Evolutionary conservation across 2,797 vertebrate species (phyloP).

Genomic region (Micropoecilia bifurca): DNA sequence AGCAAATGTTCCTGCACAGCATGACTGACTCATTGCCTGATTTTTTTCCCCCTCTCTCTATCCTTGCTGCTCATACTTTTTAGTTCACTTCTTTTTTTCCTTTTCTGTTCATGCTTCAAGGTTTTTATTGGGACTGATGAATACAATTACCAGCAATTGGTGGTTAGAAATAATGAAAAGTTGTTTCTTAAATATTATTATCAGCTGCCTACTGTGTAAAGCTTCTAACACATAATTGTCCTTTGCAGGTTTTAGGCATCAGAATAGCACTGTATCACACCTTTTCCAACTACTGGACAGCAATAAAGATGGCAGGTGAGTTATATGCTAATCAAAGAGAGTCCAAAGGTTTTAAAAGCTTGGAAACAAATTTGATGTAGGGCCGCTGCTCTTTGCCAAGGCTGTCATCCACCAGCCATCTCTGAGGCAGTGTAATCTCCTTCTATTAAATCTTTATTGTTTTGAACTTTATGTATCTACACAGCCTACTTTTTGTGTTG

Average conservation of each 20-base stretch:
- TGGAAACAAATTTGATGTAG: neutral
- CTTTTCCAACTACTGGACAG: conserved; percentile 71
- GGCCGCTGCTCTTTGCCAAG: neutral
- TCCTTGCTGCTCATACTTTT: conserved; percentile 31
- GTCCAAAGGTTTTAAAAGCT: neutral
- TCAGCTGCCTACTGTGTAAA: neutral
- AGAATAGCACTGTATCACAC: conserved; percentile 45
- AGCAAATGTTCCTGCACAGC: conserved; percentile 78
- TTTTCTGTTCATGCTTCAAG: conserved; percentile 25
- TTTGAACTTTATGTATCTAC: neutral
- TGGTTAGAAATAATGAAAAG: conserved; percentile 20
- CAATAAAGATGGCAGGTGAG: conserved; percentile 76
- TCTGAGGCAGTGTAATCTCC: neutral
- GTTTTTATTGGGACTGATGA: conserved; percentile 40
- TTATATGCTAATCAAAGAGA: neutral
- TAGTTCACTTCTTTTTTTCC: conserved; percentile 1
- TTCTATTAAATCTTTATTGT: neutral
- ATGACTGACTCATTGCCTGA: conserved; percentile 78
- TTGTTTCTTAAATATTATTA: neutral
- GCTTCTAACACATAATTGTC: conserved; percentile 8
- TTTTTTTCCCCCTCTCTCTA: conserved; percentile 44
- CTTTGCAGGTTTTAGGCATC: conserved; percentile 48
- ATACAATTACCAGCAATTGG: conserved; percentile 25
- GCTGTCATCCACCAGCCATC: neutral
- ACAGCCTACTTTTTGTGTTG: neutral